Conservation (phyloP, 2,113 vertebrate species). For the Bombycilla garrulus region DNA sequence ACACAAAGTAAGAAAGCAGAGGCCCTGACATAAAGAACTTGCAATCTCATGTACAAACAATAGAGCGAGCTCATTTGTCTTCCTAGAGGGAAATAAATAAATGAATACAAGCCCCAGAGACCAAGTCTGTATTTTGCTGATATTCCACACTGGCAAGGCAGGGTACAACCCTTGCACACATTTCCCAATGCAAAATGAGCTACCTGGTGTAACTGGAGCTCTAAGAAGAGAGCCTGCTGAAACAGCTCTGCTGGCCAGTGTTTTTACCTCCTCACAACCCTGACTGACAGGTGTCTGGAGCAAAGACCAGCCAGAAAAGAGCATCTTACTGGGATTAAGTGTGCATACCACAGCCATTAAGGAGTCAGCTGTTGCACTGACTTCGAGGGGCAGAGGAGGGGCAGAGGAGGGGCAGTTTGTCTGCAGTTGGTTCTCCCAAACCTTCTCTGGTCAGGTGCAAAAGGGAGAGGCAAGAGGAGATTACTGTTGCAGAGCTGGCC, state of each 20-base stretch:
- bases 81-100: slow-evolving; percentile 18
- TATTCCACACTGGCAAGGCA: neutral
- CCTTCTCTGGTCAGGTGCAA: slow-evolving; percentile 50
- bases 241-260: neutral
- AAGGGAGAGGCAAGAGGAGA: slow-evolving; percentile 48
- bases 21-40: slow-evolving; percentile 22
- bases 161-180: neutral
- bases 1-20: neutral
- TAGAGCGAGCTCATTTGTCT: neutral
- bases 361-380: slow-evolving; percentile 39
- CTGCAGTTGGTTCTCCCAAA: slow-evolving; percentile 40
- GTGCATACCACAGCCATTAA: slow-evolving; percentile 44
- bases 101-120: neutral
- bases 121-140: neutral
- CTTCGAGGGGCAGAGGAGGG: slow-evolving; percentile 29
- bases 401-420: neutral
- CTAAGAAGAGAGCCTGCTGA: neutral
- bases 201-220: slow-evolving; percentile 14
- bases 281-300: slow-evolving; percentile 53
- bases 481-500: slow-evolving; percentile 41
- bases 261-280: slow-evolving; percentile 17
- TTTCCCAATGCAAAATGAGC: neutral
- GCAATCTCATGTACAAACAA: slow-evolving; percentile 10
- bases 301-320: slow-evolving; percentile 32
- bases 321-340: slow-evolving; percentile 57